Base-by-base conservation (phyloP, 1,140 invertebrate genomes). In the Spodoptera frugiperda region DNA sequence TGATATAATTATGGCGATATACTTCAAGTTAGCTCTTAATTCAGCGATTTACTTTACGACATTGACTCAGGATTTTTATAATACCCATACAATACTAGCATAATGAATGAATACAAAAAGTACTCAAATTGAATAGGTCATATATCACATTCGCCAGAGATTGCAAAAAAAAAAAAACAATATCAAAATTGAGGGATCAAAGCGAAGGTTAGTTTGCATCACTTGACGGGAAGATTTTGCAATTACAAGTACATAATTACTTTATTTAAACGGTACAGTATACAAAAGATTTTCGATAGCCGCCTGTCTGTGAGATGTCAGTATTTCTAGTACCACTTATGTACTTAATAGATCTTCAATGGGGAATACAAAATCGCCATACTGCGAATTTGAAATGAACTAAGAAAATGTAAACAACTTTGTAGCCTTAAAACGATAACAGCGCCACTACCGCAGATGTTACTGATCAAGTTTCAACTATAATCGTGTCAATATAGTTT, bases 1-100 rank as follows among this genome's bases (percentile, higher is more conserved):
- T 73, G 71, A 73, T 73, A 73, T 61, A n/a, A n/a, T n/a, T n/a
- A 73, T 57, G 68, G 53, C 25, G 39, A 25, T 67, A 49, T 48
- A 67, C 59, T 49, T 67, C 19, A 25, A 63, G 59, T 57, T 17
- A 61, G 1, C 30, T 39, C 44, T 67, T 46, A 21, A 54, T 54
- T 54, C 19, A 54, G 21, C 33, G 19, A 67, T 67, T 67, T 21
- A 49, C 33, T 63, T 67, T 67, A 49, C 15, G 46, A 25, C 19
- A 67, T 67, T 67, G 44, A 67, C 25, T 15, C 44, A 12, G 44
- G 17, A 63, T 57, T 39, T 39, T 39, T 39, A 39, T 4, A 39
- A 39, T 39, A 39, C 33, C 33, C 33, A 39, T 39, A 39, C 33
- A 39, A 39, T 39, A 39, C 33, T 8, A 39, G 5, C 33, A 39